Evolutionary conservation across 2,113 vertebrate species (phyloP).

Genomic region (Scomber scombrus): DNA sequence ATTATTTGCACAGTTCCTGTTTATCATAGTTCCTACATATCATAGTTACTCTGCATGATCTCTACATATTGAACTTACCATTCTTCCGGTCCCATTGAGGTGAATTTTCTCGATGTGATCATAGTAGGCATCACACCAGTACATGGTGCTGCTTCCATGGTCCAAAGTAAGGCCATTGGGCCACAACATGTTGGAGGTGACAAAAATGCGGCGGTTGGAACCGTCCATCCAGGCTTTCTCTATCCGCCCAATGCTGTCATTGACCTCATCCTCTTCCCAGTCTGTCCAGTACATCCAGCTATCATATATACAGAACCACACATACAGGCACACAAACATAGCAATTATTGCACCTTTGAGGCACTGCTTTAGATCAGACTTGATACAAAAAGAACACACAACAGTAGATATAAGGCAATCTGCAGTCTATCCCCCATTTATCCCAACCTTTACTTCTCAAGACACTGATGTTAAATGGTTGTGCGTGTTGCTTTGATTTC

Average conservation of each 20-base stretch:
- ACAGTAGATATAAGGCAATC: constrained; percentile 8
- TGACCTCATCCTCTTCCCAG: constrained; percentile 99
- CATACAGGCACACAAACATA: constrained; percentile 9
- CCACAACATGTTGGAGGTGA: constrained; percentile 99
- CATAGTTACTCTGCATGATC: background rate
- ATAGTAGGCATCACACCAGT: constrained; percentile 99
- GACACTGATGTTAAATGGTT: constrained; percentile 33
- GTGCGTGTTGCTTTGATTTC: constrained; percentile 50
- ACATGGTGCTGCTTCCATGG: constrained; percentile 89
- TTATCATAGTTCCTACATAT: background rate
- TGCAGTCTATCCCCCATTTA: constrained; percentile 27
- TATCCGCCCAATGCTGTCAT: constrained; percentile 96
- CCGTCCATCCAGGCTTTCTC: constrained; percentile 99
- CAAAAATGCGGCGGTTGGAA: constrained; percentile 92
- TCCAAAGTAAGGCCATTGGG: constrained; percentile 98
- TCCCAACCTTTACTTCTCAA: constrained; percentile 28
- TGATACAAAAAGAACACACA: background rate
- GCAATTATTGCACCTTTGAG: constrained; percentile 2
- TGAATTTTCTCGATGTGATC: constrained; percentile 98
- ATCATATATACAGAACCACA: constrained; percentile 33
- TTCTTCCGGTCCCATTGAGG: constrained; percentile 94
- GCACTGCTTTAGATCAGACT: background rate
- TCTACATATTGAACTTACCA: constrained; percentile 84
- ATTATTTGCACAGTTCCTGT: too few species aligned
- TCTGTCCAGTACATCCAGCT: constrained; percentile 99